Percentiles rank a stretch among this genome's conserved stretches.
Conservation (phyloP, 2,797 vertebrate genomes). For the Cyclopterus lumpus region DNA sequence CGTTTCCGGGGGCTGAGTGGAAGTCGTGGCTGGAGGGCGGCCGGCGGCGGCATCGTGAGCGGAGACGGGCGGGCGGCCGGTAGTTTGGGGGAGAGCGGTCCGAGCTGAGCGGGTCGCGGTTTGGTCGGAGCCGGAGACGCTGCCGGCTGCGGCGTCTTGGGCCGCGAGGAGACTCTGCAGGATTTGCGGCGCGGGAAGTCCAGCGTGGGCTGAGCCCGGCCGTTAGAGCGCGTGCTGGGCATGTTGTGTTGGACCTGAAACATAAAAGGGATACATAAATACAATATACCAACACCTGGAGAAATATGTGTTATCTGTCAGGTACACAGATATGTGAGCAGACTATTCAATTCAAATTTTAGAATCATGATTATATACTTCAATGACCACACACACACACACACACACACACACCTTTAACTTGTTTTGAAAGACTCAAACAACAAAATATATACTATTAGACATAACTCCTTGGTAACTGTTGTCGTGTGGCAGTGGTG, state of each 20-base stretch:
- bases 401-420: too few species aligned
- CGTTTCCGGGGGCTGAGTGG: conserved; percentile 94
- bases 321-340: too few species aligned
- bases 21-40: conserved; percentile 52
- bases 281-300: too few species aligned
- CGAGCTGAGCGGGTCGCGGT: neutral
- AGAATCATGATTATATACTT: too few species aligned
- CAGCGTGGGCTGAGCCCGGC: conserved; percentile 84
- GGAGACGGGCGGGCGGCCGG: neutral
- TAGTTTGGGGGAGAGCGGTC: conserved; percentile 25
- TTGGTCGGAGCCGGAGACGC: neutral
- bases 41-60: neutral
- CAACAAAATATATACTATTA: too few species aligned
- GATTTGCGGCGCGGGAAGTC: conserved; percentile 87
- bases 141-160: conserved; percentile 14
- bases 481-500: too few species aligned
- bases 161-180: conserved; percentile 34
- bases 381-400: too few species aligned
- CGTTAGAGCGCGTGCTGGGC: conserved; percentile 87
- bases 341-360: too few species aligned
- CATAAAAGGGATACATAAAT: neutral
- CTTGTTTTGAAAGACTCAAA: too few species aligned
- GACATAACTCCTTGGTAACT: too few species aligned
- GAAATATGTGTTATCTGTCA: too few species aligned
- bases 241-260: conserved; percentile 69